A percentile compares a stretch with the other conserved stretches of the same genome.
phyloP scores from a whole-genome alignment of 2,888 invertebrate genomes.

The Orthosia incerta region DNA sequence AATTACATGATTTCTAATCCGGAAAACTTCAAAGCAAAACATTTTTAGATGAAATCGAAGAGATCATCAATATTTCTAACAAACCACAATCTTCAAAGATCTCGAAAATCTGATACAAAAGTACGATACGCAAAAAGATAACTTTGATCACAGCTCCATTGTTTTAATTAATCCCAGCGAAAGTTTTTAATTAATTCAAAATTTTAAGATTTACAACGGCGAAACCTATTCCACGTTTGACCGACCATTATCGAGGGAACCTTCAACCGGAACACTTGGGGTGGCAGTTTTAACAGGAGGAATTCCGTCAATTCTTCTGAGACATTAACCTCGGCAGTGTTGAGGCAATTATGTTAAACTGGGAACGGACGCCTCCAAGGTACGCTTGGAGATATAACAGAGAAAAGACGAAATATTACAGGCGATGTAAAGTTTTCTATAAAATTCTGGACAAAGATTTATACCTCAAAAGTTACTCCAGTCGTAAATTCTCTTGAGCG shows the following conservation, averaged over 20 bases:
- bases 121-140: conserved; percentile 22
- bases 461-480: conserved; percentile 27
- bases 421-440: conserved; percentile 33
- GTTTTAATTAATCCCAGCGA: conserved; percentile 58
- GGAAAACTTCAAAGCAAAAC: neutral
- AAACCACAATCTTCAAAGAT: neutral
- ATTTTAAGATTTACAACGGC: conserved; percentile 60
- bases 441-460: conserved; percentile 28
- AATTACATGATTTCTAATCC: neutral
- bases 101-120: conserved; percentile 2
- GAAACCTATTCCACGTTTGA: conserved; percentile 60
- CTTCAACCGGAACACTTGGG: conserved; percentile 38
- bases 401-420: conserved; percentile 42
- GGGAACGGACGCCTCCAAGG: conserved; percentile 62
- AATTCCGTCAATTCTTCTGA: conserved; percentile 71
- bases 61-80: neutral
- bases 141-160: conserved; percentile 39
- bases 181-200: conserved; percentile 65
- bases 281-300: conserved; percentile 56
- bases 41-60: neutral
- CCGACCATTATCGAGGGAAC: conserved; percentile 54
- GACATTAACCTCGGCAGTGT: conserved; percentile 70
- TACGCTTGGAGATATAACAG: conserved; percentile 34
- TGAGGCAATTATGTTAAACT: conserved; percentile 73
- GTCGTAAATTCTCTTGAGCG: conserved; percentile 25